phyloP scores from a whole-genome alignment of 2,888 invertebrate genomes.

The Lasioglossum calceatum region DNA sequence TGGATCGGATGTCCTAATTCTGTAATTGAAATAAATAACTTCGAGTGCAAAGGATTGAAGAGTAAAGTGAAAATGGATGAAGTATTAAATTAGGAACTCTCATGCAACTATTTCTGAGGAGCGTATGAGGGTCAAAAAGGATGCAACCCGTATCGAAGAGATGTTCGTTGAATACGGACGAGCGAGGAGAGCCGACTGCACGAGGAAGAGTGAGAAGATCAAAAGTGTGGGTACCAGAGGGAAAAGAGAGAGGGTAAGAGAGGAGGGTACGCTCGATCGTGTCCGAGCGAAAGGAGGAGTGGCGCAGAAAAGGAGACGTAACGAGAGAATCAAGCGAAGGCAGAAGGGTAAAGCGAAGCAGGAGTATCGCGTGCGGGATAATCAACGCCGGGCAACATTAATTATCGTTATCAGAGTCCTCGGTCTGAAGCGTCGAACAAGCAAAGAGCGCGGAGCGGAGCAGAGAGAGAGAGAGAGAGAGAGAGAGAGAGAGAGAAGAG shows the following conservation, averaged over 20 bases:
- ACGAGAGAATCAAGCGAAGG: slow-evolving; percentile 14
- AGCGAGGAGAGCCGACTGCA: not conserved
- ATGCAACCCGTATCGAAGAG: not conserved
- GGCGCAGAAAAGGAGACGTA: not conserved
- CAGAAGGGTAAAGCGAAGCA: slow-evolving; percentile 38
- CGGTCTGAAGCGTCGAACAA: slow-evolving; percentile 76
- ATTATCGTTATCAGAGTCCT: slow-evolving; percentile 79
- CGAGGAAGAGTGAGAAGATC: not conserved
- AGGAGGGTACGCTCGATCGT: not conserved
- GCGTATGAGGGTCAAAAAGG: not conserved
- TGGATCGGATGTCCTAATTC: too few relatives aligned
- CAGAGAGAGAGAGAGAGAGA: not conserved
- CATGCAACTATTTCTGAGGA: not conserved
- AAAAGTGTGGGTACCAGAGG: not conserved
- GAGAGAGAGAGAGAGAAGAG: not conserved
- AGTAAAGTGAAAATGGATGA: not conserved
- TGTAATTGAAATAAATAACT: too few relatives aligned
- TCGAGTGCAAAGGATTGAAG: too few relatives aligned
- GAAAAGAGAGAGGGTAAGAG: not conserved
- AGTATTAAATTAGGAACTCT: not conserved
- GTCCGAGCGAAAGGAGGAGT: not conserved
- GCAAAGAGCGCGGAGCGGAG: slow-evolving; percentile 61
- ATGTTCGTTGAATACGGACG: not conserved
- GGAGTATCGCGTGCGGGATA: slow-evolving; percentile 77
- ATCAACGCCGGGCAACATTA: slow-evolving; percentile 79